Evolutionary conservation across 2,113 vertebrate genomes (phyloP).

Genomic region (Microcebus lehilahytsara): DNA sequence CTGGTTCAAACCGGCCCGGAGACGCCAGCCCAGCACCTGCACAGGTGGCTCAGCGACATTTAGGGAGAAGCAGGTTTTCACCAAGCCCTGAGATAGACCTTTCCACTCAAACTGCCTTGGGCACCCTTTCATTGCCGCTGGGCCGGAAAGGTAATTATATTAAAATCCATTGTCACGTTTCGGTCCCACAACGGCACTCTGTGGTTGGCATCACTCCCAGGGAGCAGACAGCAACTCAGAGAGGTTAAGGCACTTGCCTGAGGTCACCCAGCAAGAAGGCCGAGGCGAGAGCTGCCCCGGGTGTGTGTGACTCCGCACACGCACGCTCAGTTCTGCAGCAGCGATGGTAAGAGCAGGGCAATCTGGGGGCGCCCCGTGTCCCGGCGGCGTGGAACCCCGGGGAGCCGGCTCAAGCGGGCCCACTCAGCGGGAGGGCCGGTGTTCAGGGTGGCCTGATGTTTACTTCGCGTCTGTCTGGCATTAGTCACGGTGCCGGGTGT

Average conservation of each 20-base stretch:
- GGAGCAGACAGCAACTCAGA: neutral
- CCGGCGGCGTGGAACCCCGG: neutral
- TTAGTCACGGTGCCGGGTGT: fast-evolving
- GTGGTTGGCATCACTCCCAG: neutral
- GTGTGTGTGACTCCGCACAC: neutral
- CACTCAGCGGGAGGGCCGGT: neutral
- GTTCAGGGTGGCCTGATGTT: too few relatives aligned
- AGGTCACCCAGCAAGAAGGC: neutral
- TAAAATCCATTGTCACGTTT: neutral
- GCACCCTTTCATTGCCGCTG: neutral
- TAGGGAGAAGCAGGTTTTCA: neutral
- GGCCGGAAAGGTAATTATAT: neutral
- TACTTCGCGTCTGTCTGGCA: neutral
- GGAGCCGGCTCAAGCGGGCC: neutral
- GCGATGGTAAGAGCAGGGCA: neutral
- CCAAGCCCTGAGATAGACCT: neutral
- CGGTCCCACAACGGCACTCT: neutral
- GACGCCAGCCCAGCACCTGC: neutral
- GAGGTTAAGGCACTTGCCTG: neutral
- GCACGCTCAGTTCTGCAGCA: neutral
- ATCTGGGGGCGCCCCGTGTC: neutral
- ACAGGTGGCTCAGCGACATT: neutral
- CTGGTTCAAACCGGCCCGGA: neutral
- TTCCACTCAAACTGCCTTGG: neutral
- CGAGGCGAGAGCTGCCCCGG: neutral